Evolutionary conservation across 2,797 vertebrate species (phyloP).

Genomic region (Hippoglossus hippoglossus): DNA sequence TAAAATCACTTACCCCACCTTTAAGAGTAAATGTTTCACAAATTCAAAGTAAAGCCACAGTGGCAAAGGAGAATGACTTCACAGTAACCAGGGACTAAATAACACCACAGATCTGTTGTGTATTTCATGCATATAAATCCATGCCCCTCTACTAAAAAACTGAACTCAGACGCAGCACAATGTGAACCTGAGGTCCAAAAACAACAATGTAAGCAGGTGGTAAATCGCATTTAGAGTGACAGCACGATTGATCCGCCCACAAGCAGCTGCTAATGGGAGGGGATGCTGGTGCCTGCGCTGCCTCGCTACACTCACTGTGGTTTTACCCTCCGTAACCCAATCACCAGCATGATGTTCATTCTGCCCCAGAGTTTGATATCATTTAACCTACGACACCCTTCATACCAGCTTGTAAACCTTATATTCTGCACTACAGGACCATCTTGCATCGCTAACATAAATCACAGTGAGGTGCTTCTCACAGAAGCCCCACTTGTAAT

Average conservation of each 20-base stretch:
- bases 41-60: not conserved
- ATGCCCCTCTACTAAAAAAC: not conserved
- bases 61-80: not conserved
- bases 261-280: slow-evolving; percentile 13
- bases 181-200: slow-evolving; percentile 2
- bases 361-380: not conserved
- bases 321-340: slow-evolving; percentile 7
- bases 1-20: too few species aligned
- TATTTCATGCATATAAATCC: not conserved
- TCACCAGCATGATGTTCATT: not conserved
- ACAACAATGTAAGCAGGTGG: slow-evolving; percentile 1
- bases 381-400: not conserved
- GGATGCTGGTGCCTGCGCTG: slow-evolving; percentile 3
- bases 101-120: not conserved
- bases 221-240: slow-evolving; percentile 17
- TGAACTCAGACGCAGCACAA: not conserved
- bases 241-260: not conserved
- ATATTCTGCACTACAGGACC: not conserved
- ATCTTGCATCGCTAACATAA: slow-evolving; percentile 21
- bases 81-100: not conserved
- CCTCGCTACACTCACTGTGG: not conserved
- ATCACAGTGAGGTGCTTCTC: slow-evolving; percentile 18
- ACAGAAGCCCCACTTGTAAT: slow-evolving; percentile 26
- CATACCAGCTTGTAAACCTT: slow-evolving; percentile 15
- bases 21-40: not conserved